Evolutionary conservation across 2,888 invertebrate species (phyloP).

Genomic region (Folsomia candida): DNA sequence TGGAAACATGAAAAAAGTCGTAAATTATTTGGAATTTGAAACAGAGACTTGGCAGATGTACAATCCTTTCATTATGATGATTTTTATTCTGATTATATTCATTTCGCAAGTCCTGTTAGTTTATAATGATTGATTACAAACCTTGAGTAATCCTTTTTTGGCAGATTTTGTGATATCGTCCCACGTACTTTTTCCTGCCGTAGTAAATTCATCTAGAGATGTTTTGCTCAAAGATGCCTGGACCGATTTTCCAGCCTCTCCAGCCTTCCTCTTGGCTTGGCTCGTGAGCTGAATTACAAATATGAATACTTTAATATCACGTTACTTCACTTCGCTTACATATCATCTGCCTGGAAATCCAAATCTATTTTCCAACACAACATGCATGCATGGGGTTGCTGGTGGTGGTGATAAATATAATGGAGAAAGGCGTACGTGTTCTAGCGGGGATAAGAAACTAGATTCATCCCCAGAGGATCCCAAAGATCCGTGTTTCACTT

Average conservation of each 20-base stretch:
- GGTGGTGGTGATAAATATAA: too few species aligned
- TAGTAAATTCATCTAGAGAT: slow-evolving; percentile 78
- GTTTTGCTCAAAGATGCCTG: slow-evolving; percentile 63
- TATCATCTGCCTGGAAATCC: too few species aligned
- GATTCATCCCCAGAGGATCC: slow-evolving; percentile 61
- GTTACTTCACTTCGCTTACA: background rate
- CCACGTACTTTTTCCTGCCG: slow-evolving; percentile 83
- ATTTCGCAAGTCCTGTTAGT: background rate
- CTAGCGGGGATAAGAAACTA: slow-evolving; percentile 73
- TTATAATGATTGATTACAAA: slow-evolving; percentile 52
- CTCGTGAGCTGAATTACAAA: slow-evolving; percentile 67
- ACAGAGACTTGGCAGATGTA: too few species aligned
- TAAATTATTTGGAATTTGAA: background rate
- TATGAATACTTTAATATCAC: background rate
- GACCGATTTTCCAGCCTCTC: slow-evolving; percentile 74
- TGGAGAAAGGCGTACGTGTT: slow-evolving; percentile 66
- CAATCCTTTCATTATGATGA: too few species aligned
- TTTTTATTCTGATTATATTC: background rate
- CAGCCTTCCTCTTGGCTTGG: slow-evolving; percentile 84
- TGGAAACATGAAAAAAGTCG: slow-evolving; percentile 48
- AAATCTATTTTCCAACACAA: too few species aligned
- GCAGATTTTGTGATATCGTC: slow-evolving; percentile 89
- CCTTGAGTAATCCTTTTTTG: slow-evolving; percentile 80
- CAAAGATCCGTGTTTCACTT: slow-evolving; percentile 56
- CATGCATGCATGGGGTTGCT: too few species aligned